Evolutionary conservation across 2,888 invertebrate species (phyloP).

Genomic region (Cepaea hortensis): DNA sequence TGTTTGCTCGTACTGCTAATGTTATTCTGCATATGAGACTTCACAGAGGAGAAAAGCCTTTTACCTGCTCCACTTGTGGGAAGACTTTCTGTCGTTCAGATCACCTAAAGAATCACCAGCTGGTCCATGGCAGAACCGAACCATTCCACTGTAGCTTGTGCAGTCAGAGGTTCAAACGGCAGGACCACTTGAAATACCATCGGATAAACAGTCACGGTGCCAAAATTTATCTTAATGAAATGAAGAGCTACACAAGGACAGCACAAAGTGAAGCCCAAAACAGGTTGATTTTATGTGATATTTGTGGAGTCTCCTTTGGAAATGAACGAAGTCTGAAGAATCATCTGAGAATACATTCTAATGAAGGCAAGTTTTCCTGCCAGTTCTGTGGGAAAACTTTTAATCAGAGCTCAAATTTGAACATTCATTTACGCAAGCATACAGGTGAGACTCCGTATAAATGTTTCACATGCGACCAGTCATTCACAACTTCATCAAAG

Average conservation of each 20-base stretch:
- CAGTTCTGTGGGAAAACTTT: conserved; percentile 45
- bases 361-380: conserved; percentile 33
- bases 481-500: conserved; percentile 39
- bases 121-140: conserved; percentile 12
- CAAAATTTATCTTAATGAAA: conserved; percentile 35
- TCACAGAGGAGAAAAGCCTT: conserved; percentile 50
- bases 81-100: conserved; percentile 45
- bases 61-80: conserved; percentile 40
- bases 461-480: conserved; percentile 35
- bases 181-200: conserved; percentile 43
- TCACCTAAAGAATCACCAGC: conserved; percentile 46
- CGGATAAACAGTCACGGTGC: conserved; percentile 41
- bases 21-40: conserved; percentile 43
- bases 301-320: conserved; percentile 41
- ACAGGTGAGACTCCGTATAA: conserved; percentile 37
- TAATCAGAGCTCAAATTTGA: conserved; percentile 40
- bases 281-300: conserved; percentile 32
- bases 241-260: conserved; percentile 25
- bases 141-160: conserved; percentile 34
- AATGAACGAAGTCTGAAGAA: conserved; percentile 14
- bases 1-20: conserved; percentile 42
- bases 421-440: conserved; percentile 48
- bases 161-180: conserved; percentile 36
- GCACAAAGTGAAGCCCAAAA: not conserved
- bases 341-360: conserved; percentile 40